Conservation (phyloP, 2,888 invertebrate genomes). For the Azorinus chamasolen region DNA sequence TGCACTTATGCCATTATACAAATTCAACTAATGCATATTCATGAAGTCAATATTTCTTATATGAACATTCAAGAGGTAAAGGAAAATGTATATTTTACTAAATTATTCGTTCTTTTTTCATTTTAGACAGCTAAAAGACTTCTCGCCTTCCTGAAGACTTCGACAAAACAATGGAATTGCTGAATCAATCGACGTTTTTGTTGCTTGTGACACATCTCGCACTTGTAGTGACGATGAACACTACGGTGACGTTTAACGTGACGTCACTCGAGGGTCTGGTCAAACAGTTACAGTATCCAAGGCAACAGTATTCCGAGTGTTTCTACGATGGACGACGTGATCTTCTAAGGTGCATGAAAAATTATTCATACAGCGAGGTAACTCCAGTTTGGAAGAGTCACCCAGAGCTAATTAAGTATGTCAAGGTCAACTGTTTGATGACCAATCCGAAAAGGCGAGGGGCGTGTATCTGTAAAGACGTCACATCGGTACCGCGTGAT, state of each 20-base stretch:
- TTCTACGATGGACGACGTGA: constrained; percentile 17
- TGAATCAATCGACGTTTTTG: too few relatives aligned
- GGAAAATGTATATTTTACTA: too few relatives aligned
- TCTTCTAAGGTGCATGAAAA: constrained; percentile 28
- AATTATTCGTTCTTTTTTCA: too few relatives aligned
- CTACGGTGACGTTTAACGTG: constrained; percentile 27
- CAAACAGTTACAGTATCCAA: constrained; percentile 10
- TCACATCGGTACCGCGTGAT: constrained; percentile 6
- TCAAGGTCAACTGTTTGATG: constrained; percentile 45
- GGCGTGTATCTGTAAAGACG: constrained; percentile 22
- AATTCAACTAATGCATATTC: too few relatives aligned
- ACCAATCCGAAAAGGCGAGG: neutral
- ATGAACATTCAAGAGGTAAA: too few relatives aligned
- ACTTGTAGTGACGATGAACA: too few relatives aligned
- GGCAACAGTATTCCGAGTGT: constrained; percentile 34
- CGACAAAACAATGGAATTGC: too few relatives aligned
- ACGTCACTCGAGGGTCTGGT: constrained; percentile 23
- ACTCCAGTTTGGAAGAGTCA: constrained; percentile 36
- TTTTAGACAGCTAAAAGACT: too few relatives aligned
- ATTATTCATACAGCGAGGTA: constrained; percentile 31
- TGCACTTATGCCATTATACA: too few relatives aligned
- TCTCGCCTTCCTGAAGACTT: too few relatives aligned
- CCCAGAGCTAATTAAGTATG: constrained; percentile 31
- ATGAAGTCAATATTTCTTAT: too few relatives aligned
- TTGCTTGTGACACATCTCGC: too few relatives aligned